phyloP scores from a whole-genome alignment of 2,888 invertebrate species.

The Linnaemya vulpina region DNA sequence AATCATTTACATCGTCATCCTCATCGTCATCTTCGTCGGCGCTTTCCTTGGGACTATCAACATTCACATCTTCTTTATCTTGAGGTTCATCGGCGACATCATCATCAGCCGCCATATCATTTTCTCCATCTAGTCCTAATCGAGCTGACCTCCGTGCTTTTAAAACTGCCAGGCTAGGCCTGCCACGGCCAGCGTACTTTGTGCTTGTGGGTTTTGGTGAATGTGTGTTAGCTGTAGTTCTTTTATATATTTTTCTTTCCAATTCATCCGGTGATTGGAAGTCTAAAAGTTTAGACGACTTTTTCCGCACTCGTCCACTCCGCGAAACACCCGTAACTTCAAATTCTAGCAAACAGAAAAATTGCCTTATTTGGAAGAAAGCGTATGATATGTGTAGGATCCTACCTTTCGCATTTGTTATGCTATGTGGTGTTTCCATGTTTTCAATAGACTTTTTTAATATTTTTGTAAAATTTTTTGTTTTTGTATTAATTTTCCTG shows the following conservation, averaged over 20 bases:
- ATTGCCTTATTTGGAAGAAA: neutral
- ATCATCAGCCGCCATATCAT: constrained; percentile 68
- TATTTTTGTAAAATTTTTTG: constrained; percentile 45
- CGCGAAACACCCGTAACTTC: constrained; percentile 92
- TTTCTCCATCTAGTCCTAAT: constrained; percentile 60
- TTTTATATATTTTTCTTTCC: constrained; percentile 81
- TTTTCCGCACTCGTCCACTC: constrained; percentile 95
- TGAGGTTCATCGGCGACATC: constrained; percentile 68
- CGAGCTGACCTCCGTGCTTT: constrained; percentile 33
- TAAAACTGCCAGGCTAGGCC: constrained; percentile 73
- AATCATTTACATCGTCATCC: constrained; percentile 59
- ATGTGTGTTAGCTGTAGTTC: constrained; percentile 38
- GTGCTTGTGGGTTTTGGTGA: constrained; percentile 37
- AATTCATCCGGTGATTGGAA: constrained; percentile 96
- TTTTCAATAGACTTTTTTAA: constrained; percentile 30
- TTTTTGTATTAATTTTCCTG: constrained; percentile 53
- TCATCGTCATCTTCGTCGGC: constrained; percentile 72
- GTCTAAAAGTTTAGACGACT: constrained; percentile 96
- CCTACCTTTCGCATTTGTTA: constrained; percentile 60
- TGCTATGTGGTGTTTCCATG: constrained; percentile 60
- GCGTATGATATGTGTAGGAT: neutral
- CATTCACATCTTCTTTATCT: constrained; percentile 59
- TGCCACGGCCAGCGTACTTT: constrained; percentile 64
- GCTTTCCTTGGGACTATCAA: constrained; percentile 72
- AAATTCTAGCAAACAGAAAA: constrained; percentile 47